These are phyloP conservation scores for Leptopilina drosophilae DNA, from an alignment of 2,888 invertebrate genomes.

Conservation along the genomic window DNA sequence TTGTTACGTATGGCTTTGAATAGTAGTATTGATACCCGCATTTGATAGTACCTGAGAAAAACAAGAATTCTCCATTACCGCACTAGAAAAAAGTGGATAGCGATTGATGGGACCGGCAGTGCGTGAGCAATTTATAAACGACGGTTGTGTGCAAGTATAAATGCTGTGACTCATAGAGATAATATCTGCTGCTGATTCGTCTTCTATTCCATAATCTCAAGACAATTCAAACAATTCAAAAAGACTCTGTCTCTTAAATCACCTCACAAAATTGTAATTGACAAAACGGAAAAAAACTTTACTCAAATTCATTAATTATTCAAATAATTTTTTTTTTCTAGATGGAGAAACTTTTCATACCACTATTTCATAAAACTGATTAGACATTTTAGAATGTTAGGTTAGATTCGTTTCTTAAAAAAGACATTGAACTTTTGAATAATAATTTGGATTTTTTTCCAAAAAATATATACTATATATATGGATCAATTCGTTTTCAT, in stretches of 20 bases:
- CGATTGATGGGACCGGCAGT: slow-evolving; percentile 64
- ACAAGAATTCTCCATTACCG: slow-evolving; percentile 73
- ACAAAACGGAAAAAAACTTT: no score
- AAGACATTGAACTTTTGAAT: no score
- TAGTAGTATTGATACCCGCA: slow-evolving; percentile 67
- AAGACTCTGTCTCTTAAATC: not conserved
- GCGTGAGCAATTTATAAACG: slow-evolving; percentile 66
- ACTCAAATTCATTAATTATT: no score
- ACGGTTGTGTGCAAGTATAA: slow-evolving; percentile 57
- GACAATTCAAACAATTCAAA: not conserved
- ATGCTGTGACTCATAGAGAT: slow-evolving; percentile 62
- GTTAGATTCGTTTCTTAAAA: no score
- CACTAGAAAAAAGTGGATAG: slow-evolving; percentile 63
- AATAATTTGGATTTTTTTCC: no score
- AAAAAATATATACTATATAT: no score
- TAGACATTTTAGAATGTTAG: no score
- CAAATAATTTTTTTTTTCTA: no score
- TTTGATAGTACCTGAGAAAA: slow-evolving; percentile 64
- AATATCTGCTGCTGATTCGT: slow-evolving; percentile 57
- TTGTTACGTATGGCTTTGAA: slow-evolving; percentile 37
- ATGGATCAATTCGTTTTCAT: no score
- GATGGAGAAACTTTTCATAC: no score
- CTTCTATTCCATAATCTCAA: slow-evolving; percentile 36
- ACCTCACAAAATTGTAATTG: no score
- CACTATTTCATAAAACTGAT: no score